phyloP scores from a whole-genome alignment of 2,888 invertebrate genomes.

The Cantharis rustica region DNA sequence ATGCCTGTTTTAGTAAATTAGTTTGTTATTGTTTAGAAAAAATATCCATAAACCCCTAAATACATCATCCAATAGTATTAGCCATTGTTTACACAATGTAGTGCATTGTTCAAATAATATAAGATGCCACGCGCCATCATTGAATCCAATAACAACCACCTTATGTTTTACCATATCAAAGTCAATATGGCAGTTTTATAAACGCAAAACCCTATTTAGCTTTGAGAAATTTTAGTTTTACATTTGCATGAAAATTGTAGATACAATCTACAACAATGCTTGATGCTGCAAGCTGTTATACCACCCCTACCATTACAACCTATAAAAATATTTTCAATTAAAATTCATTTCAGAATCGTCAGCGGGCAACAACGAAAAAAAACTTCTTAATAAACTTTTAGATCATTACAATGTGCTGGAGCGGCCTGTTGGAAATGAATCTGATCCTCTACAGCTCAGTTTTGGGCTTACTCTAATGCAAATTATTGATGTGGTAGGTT shows the following conservation, averaged over 20 bases:
- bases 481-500: constrained; percentile 95
- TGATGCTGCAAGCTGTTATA: neutral
- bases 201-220: neutral
- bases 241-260: neutral
- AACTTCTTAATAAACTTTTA: constrained; percentile 87
- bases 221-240: neutral
- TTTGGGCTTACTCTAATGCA: constrained; percentile 97
- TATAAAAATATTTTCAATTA: neutral
- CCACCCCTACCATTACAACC: neutral
- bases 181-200: neutral
- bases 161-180: neutral
- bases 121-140: neutral
- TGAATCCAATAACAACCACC: neutral
- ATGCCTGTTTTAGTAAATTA: neutral
- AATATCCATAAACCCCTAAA: neutral
- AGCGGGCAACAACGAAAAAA: constrained; percentile 91
- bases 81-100: neutral
- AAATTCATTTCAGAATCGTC: constrained; percentile 66
- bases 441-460: constrained; percentile 92
- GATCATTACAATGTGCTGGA: constrained; percentile 94
- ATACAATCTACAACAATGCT: neutral
- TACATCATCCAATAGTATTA: neutral
- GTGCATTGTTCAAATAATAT: neutral
- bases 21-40: neutral
- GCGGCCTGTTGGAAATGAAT: constrained; percentile 94